Evolutionary conservation across 2,888 invertebrate genomes (phyloP).

Genomic region (Xestoiulus laeticollis): DNA sequence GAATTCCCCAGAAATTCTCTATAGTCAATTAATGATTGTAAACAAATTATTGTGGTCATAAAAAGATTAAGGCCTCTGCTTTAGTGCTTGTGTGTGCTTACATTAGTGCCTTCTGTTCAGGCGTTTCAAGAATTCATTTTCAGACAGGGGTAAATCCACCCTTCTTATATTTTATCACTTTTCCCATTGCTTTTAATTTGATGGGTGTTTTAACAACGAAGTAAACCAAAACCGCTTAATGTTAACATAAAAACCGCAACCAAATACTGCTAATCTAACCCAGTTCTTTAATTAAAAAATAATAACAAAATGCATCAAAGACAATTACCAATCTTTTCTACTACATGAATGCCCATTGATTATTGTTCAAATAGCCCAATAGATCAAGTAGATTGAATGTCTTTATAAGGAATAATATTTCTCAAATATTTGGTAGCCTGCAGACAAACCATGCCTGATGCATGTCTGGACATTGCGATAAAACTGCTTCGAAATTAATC

Average conservation of each 20-base stretch:
- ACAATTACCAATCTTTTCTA: no score
- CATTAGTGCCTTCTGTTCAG: not conserved
- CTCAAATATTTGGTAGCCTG: not conserved
- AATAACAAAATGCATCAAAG: not conserved
- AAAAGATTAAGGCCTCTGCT: not conserved
- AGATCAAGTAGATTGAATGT: not conserved
- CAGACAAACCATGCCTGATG: no score
- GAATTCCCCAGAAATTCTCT: not conserved
- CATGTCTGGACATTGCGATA: no score
- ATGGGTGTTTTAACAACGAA: not conserved
- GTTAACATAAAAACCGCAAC: not conserved
- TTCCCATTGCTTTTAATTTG: not conserved
- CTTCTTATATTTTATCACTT: not conserved
- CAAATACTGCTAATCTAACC: not conserved
- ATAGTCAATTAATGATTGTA: not conserved
- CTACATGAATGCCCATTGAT: not conserved
- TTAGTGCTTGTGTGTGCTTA: not conserved
- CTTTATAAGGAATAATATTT: not conserved
- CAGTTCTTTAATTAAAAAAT: not conserved
- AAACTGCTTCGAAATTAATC: no score
- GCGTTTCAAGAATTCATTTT: not conserved
- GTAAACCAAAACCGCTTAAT: not conserved
- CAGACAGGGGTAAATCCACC: not conserved
- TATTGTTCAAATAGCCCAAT: not conserved
- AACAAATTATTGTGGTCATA: not conserved